Conservation (phyloP, 2,113 vertebrate species). For the Neogale vison region DNA sequence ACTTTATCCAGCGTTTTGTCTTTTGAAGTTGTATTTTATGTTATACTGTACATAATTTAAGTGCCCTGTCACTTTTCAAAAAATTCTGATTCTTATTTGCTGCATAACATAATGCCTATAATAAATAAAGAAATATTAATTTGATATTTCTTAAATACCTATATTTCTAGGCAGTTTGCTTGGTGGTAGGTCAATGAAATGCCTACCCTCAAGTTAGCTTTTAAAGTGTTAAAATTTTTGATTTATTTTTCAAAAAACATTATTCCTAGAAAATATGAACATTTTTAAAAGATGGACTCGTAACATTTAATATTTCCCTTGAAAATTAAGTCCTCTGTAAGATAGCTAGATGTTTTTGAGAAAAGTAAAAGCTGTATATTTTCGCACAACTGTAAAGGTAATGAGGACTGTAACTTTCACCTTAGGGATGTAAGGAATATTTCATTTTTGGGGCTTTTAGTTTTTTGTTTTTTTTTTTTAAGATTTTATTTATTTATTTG, state of each 20-base stretch:
- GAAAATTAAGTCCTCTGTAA: neutral
- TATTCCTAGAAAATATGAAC: neutral
- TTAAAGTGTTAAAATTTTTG: neutral
- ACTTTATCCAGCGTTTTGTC: neutral
- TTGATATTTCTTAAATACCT: slow-evolving; percentile 26
- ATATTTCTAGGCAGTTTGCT: neutral
- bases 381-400: neutral
- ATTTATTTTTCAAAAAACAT: neutral
- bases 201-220: neutral
- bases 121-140: neutral
- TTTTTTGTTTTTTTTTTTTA: no score
- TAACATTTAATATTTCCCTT: neutral
- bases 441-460: neutral
- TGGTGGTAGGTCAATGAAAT: neutral
- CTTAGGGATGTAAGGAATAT: neutral
- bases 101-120: neutral
- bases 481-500: no score
- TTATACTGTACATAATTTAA: neutral
- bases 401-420: neutral
- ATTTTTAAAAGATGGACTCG: neutral
- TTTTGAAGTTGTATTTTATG: slow-evolving; percentile 10
- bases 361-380: neutral
- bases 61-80: neutral
- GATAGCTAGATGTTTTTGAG: neutral
- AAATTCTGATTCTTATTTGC: neutral